A percentile compares a stretch with the other conserved stretches of the same genome.
phyloP scores from a whole-genome alignment of 2,888 invertebrate genomes.

The Drosophila macrospina region DNA sequence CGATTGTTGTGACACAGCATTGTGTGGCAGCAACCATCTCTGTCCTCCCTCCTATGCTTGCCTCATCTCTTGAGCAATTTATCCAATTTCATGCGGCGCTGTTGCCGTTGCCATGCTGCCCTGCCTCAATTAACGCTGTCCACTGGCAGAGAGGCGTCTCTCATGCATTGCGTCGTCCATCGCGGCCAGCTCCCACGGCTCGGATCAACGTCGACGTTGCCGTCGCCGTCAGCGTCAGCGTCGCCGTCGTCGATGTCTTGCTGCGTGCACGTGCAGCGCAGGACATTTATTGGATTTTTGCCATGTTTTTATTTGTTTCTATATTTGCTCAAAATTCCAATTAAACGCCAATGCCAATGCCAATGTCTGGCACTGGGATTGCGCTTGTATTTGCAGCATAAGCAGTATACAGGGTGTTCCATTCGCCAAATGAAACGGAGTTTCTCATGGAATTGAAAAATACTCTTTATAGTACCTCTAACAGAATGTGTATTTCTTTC shows the following conservation, averaged over 20 bases:
- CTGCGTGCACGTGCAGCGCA: constrained; percentile 82
- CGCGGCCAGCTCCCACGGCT: constrained; percentile 47
- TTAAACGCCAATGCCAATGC: constrained; percentile 72
- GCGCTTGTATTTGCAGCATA: constrained; percentile 5
- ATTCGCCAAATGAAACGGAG: not conserved
- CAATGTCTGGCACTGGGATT: constrained; percentile 27
- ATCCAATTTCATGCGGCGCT: constrained; percentile 58
- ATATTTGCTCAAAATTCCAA: constrained; percentile 80
- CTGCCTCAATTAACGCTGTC: constrained; percentile 67
- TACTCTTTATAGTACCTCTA: too few relatives aligned
- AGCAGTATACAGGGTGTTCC: constrained; percentile 35
- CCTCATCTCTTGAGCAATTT: constrained; percentile 43
- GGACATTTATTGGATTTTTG: constrained; percentile 85
- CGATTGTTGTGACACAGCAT: constrained; percentile 76
- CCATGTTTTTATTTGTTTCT: constrained; percentile 77
- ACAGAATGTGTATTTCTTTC: not conserved
- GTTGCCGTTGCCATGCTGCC: constrained; percentile 46
- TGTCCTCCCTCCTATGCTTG: not conserved
- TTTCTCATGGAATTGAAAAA: not conserved
- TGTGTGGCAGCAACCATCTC: constrained; percentile 40
- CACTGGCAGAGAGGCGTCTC: constrained; percentile 23
- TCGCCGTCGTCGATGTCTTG: constrained; percentile 35
- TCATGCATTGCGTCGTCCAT: not conserved
- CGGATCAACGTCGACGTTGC: not conserved
- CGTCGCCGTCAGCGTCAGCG: constrained; percentile 7